Evolutionary conservation across 2,113 vertebrate genomes (phyloP).

Genomic region (Paralichthys olivaceus): DNA sequence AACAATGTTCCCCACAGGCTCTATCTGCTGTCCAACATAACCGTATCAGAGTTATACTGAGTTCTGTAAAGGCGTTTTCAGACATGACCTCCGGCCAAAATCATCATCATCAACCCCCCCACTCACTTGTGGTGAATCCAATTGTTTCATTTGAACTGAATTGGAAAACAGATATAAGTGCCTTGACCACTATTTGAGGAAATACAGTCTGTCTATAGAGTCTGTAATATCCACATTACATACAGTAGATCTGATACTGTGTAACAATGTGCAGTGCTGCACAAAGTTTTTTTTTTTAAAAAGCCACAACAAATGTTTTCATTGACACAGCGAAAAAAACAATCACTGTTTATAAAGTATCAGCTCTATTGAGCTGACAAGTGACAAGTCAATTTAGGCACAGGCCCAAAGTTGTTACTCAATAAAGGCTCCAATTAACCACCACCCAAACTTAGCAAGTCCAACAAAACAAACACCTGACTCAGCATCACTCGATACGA

Average conservation of each 20-base stretch:
- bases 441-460: constrained; percentile 9
- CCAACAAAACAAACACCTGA: constrained; percentile 13
- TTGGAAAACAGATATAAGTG: no score
- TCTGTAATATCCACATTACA: no score
- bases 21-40: constrained; percentile 14
- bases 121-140: no score
- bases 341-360: background rate
- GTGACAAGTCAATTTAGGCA: constrained; percentile 28
- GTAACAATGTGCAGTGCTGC: background rate
- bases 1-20: constrained; percentile 7
- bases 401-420: constrained; percentile 25
- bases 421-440: constrained; percentile 1
- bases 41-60: background rate
- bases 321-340: background rate
- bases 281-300: no score
- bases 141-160: no score
- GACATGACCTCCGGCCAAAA: no score
- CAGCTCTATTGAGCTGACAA: constrained; percentile 33
- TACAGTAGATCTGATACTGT: no score
- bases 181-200: no score
- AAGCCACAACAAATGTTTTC: background rate
- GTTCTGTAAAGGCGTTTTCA: background rate
- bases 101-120: no score
- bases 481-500: constrained; percentile 27
- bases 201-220: no score